Evolutionary conservation across 2,888 invertebrate genomes (phyloP).

Genomic region (Apoda limacodes): DNA sequence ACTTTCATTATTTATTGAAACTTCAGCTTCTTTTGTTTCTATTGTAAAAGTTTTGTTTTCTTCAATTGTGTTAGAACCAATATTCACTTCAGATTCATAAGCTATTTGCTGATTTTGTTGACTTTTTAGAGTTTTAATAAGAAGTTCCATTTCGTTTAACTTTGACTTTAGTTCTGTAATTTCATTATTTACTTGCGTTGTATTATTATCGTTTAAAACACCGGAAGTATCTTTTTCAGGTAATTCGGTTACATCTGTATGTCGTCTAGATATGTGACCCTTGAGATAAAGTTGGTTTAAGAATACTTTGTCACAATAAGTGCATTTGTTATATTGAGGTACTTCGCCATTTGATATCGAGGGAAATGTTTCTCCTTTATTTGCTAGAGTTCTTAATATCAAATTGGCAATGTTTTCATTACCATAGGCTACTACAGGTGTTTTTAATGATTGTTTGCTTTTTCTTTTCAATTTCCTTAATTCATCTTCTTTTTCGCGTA

Average conservation of each 20-base stretch:
- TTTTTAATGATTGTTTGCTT: slow-evolving; percentile 39
- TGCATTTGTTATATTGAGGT: slow-evolving; percentile 69
- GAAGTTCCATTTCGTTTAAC: slow-evolving; percentile 55
- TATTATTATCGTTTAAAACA: slow-evolving; percentile 47
- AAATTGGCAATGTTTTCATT: slow-evolving; percentile 60
- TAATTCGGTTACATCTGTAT: slow-evolving; percentile 39
- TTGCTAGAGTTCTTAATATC: slow-evolving; percentile 53
- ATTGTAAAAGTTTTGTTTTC: slow-evolving; percentile 19
- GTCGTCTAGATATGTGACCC: slow-evolving; percentile 73
- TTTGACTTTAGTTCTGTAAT: slow-evolving; percentile 54
- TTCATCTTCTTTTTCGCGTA: slow-evolving; percentile 57
- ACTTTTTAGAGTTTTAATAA: slow-evolving; percentile 27
- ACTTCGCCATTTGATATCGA: slow-evolving; percentile 34
- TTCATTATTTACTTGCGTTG: slow-evolving; percentile 67
- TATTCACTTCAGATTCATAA: slow-evolving; percentile 12
- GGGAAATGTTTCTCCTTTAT: slow-evolving; percentile 43
- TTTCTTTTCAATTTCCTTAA: slow-evolving; percentile 62
- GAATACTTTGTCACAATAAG: slow-evolving; percentile 76
- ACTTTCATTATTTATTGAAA: slow-evolving; percentile 38
- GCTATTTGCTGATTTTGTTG: slow-evolving; percentile 15
- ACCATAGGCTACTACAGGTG: slow-evolving; percentile 40
- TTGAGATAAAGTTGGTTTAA: slow-evolving; percentile 73
- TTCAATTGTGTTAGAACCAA: slow-evolving; percentile 6
- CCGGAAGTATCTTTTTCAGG: slow-evolving; percentile 34
- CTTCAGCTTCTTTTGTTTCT: slow-evolving; percentile 42